Evolutionary conservation across 1,140 invertebrate species (phyloP), one percentile per base, ranked within the genome.

Genomic region (Geopemphigus sp.): DNA sequence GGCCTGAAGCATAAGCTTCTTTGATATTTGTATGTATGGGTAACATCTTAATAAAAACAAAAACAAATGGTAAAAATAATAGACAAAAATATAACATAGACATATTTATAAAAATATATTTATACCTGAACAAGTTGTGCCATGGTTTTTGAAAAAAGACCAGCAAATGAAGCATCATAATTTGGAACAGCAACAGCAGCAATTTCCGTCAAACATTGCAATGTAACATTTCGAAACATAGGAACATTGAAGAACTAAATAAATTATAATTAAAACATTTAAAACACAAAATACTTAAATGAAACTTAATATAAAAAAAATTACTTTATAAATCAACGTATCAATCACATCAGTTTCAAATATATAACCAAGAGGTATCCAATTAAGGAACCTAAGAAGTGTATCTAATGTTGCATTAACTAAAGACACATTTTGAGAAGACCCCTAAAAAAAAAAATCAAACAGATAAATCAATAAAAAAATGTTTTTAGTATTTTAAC

Each of bases 281-380:
- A 83, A 74, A 5, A 63, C 26, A 26, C 53, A 5, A 29, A 17
- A 10, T 14, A 54, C 8, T 47, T 32, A 14, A 54, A 17, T 24
- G 22, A n/a, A 56, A 82, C 12, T 72, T 22, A 12, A 17, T 29
- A 72, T 29, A 32, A 39, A 8, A n/a, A n/a, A 53, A 72, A 81
- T 83, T 87, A 92, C 91, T 87, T 98, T 98, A 84, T 92, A 95
- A 84, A 98, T 96, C 68, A 99, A 88, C 61, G 95, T 97, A 82
- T 91, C 92, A 82, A 99, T 98, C 19, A 99, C 88, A 86, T 98
- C 95, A 80, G 98, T 99, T 89, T 99, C 97, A 89, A 99, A 99
- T 85, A 99, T 98, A 85, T 99, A 99, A 17, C 98, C 98, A 66
- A 99, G 88, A 24, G 98, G 98, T 85, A 99, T 99, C 98, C 98